These are phyloP conservation scores for Epistrophella euchroma DNA, from an alignment of 2,888 invertebrate species.

Conservation along the genomic window DNA sequence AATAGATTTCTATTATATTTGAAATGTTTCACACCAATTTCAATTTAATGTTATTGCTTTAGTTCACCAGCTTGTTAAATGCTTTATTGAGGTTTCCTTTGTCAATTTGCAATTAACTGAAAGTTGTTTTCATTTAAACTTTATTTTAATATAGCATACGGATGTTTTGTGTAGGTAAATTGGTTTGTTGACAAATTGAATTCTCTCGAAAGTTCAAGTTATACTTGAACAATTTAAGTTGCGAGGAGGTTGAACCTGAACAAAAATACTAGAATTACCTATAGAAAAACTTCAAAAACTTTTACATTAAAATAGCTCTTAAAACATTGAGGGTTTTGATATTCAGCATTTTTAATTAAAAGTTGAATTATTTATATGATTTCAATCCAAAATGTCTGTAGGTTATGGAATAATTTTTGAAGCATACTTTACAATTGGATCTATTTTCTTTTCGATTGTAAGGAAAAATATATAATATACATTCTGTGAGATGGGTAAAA, in stretches of 20 bases:
- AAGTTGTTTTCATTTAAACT: conserved; percentile 18
- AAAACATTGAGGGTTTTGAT: neutral
- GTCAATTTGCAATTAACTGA: conserved; percentile 33
- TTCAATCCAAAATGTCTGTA: neutral
- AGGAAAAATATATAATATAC: neutral
- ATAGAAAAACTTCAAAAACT: neutral
- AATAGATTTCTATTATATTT: conserved; percentile 50
- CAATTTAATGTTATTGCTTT: conserved; percentile 54
- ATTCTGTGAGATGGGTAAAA: neutral
- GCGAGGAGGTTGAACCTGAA: neutral
- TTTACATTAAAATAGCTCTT: neutral
- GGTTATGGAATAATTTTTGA: no score
- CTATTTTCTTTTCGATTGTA: neutral
- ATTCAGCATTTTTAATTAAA: neutral
- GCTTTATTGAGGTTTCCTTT: conserved; percentile 24
- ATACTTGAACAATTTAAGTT: neutral
- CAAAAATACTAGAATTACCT: neutral
- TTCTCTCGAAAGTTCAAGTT: neutral
- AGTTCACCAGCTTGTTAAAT: conserved; percentile 44
- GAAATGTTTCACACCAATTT: conserved; percentile 49
- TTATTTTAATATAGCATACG: conserved; percentile 6
- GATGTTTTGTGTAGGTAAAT: neutral
- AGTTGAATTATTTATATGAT: neutral
- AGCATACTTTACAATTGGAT: no score
- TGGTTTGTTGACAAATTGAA: conserved; percentile 16